Evolutionary conservation across 2,113 vertebrate genomes (phyloP).

Genomic region (Nicator chloris): DNA sequence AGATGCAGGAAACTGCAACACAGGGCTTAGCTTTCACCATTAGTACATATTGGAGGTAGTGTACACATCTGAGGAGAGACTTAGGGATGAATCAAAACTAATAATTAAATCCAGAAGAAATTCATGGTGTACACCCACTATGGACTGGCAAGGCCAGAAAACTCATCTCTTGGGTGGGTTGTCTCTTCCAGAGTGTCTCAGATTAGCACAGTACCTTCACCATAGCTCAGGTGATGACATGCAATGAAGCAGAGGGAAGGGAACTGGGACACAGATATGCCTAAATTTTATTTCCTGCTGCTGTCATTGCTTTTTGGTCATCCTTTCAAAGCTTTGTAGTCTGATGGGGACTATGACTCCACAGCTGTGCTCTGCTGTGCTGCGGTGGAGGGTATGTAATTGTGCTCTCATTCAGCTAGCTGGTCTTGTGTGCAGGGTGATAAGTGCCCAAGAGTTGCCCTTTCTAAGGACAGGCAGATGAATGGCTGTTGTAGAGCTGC

Average conservation of each 20-base stretch:
- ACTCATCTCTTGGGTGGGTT: background rate
- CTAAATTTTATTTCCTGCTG: background rate
- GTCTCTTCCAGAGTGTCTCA: background rate
- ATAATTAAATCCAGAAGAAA: background rate
- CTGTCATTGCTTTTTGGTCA: background rate
- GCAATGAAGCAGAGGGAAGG: background rate
- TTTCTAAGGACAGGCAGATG: background rate
- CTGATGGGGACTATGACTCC: background rate
- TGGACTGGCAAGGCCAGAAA: background rate
- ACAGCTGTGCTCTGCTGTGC: background rate
- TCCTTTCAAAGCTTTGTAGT: background rate
- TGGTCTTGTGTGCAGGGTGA: background rate
- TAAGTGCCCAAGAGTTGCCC: background rate
- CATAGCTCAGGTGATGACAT: accelerated
- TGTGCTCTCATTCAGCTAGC: background rate
- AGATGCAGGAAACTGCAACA: background rate
- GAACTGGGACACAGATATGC: background rate
- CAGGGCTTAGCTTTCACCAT: background rate
- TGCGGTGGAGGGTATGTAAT: background rate
- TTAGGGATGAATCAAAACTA: background rate
- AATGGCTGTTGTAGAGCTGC: background rate
- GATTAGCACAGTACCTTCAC: background rate
- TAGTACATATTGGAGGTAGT: background rate
- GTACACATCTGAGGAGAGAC: background rate
- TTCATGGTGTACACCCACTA: background rate